Base-by-base conservation (phyloP, 2,113 vertebrate species). In the Alligator mississippiensis region DNA sequence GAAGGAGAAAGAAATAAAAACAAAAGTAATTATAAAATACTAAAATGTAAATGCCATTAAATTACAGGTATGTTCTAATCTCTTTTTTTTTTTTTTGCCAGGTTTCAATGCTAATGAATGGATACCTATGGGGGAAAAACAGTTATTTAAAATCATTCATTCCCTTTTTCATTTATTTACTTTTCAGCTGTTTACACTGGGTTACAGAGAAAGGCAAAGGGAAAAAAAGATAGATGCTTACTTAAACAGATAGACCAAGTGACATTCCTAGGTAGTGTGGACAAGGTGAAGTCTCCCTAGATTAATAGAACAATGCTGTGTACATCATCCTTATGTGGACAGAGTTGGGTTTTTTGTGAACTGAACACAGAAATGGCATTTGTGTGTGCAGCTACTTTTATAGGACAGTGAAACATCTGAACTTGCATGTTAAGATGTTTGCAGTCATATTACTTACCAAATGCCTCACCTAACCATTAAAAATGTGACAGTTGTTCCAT, bases 291-390 rank as follows among this genome's bases (percentile, higher is more conserved):
- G 22, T 38, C 10, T 78, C 60, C 15, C 27, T 47, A 59, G 24
- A 62, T 68, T 59, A 66, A 2, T 28, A 78, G 6, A 2, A 2
- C 8, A 2, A 76, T 0, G 0, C 4, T 1, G 3, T 30, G 5
- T 34, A 68, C 27, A 47, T 16, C 28, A 77, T 25, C 1, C 82
- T 17, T 60, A 11, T 66, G 15, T 34, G 64, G 88, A 15, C 58
- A 2, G 4, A 30, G 15, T 27, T 68, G 2, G 34, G 34, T 34
- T 62, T 92, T 74, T 66, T 63, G 11, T 62, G 22, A 86, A 9
- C 18, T 59, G 64, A 88, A 3, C 5, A 79, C 18, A 68, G 27
- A 28, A 63, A 22, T 3, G 7, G n/a, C 11, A 84, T 84, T 68
- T 84, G 2, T 60, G 6, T 63, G 7, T 4, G 4, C 6, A 59